A percentile compares a stretch with the other conserved stretches of the same genome.
These are phyloP conservation scores for Myiothlypis coronata DNA, from an alignment of 2,797 vertebrate genomes.

Conservation along the genomic window DNA sequence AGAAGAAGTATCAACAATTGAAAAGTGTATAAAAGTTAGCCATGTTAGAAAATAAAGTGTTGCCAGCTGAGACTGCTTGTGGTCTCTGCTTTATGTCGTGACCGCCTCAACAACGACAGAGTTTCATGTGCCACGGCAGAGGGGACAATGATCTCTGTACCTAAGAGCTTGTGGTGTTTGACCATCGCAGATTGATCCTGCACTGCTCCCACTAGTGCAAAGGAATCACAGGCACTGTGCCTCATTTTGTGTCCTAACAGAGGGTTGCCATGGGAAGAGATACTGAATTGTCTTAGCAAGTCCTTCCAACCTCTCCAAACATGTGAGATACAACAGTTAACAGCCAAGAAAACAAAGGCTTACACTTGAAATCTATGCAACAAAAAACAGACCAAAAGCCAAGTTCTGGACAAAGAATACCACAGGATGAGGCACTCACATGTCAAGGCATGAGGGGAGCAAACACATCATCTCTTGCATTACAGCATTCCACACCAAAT, in stretches of 20 bases:
- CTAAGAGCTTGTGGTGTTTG: not conserved
- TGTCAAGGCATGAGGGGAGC: not conserved
- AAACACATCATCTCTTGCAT: not conserved
- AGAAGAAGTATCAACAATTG: too few species aligned
- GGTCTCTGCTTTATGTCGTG: too few species aligned
- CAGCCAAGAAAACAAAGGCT: not conserved
- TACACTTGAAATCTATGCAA: not conserved
- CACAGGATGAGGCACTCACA: not conserved
- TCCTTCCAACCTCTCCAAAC: not conserved
- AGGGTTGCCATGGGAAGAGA: not conserved
- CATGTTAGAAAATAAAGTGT: too few species aligned
- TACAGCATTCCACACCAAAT: not conserved
- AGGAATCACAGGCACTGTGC: not conserved
- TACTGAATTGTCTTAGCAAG: not conserved
- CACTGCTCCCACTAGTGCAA: not conserved
- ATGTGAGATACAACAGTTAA: not conserved
- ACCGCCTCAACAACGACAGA: too few species aligned
- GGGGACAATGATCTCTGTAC: not conserved
- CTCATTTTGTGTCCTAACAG: not conserved
- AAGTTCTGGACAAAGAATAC: not conserved
- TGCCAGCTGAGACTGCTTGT: too few species aligned
- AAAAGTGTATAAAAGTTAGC: too few species aligned
- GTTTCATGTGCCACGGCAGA: fast-evolving
- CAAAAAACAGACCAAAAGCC: not conserved
- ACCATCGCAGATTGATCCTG: fast-evolving